A percentile compares a stretch with the other conserved stretches of the same genome.
phyloP scores from a whole-genome alignment of 1,140 invertebrate genomes.

The Pogonomyrmex californicus region DNA sequence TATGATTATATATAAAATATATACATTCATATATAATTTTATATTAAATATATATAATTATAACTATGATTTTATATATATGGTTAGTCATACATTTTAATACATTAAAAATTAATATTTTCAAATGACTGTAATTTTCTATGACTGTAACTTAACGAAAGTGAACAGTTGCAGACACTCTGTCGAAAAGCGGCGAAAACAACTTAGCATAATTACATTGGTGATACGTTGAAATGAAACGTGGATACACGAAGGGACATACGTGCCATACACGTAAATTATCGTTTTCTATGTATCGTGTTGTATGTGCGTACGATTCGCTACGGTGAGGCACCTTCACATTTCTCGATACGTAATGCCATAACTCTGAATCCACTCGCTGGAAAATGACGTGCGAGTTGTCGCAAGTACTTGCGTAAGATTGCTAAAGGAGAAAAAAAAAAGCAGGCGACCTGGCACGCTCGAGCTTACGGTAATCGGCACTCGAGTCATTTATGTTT shows the following conservation, averaged over 20 bases:
- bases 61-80: too few species aligned
- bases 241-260: not conserved
- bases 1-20: too few species aligned
- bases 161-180: not conserved
- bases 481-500: not conserved
- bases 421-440: not conserved
- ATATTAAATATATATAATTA: too few species aligned
- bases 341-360: constrained; percentile 3
- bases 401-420: constrained; percentile 49
- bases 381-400: constrained; percentile 22
- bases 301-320: constrained; percentile 21
- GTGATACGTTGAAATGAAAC: not conserved
- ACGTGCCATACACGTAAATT: constrained; percentile 2
- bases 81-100: too few species aligned
- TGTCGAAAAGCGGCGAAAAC: not conserved
- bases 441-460: not conserved
- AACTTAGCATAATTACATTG: not conserved
- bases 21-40: too few species aligned
- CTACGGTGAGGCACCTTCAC: not conserved
- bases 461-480: not conserved
- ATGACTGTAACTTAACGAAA: not conserved
- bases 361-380: constrained; percentile 30
- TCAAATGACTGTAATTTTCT: not conserved
- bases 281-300: constrained; percentile 15
- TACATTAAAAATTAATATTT: not conserved